phyloP scores from a whole-genome alignment of 2,888 invertebrate genomes.

The Phorcus lineatus region DNA sequence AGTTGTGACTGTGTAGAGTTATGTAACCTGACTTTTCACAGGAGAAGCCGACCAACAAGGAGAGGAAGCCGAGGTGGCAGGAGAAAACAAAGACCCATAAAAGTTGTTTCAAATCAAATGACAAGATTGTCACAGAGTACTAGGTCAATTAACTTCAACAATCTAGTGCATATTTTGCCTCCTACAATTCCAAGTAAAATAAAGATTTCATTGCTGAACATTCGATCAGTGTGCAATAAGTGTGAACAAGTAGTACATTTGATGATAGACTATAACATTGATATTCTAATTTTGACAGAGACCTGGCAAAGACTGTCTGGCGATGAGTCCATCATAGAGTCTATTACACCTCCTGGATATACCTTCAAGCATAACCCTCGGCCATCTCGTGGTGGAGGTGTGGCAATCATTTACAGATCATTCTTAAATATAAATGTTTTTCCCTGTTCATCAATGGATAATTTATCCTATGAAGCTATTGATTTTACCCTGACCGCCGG shows the following conservation, averaged over 20 bases:
- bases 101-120: no score
- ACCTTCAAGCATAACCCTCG: neutral
- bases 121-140: no score
- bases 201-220: no score
- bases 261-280: neutral
- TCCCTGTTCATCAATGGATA: neutral
- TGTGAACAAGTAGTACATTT: neutral
- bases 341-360: neutral
- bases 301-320: neutral
- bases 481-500: neutral
- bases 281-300: neutral
- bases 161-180: no score
- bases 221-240: no score
- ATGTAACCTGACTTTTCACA: no score
- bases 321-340: neutral
- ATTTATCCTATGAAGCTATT: neutral
- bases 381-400: neutral
- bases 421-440: neutral
- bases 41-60: no score
- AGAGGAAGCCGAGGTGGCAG: no score
- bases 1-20: no score
- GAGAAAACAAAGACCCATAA: no score
- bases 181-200: no score
- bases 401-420: neutral
- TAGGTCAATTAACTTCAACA: no score